Percentiles rank a stretch among this genome's conserved stretches.
Evolutionary conservation across 2,113 vertebrate species (phyloP).

Genomic region (Stegastes partitus): DNA sequence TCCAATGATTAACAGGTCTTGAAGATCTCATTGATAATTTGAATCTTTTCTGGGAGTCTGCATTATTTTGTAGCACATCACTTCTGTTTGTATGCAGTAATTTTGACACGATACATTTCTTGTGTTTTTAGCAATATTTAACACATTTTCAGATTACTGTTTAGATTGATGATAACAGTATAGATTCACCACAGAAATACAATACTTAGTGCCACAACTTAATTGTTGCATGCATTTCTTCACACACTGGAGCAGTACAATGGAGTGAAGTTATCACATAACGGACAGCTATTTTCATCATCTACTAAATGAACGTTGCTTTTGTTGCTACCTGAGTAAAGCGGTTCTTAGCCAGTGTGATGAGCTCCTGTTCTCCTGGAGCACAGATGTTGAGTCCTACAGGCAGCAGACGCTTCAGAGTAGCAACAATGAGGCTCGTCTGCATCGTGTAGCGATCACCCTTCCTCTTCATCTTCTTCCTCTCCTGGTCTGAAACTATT

Average conservation of each 20-base stretch:
- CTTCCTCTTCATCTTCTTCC: conserved; percentile 95
- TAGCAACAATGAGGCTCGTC: conserved; percentile 95
- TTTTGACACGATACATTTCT: too few species aligned
- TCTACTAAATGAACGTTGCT: not conserved
- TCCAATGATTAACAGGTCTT: not conserved
- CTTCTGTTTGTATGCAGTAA: too few species aligned
- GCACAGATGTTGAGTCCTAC: conserved; percentile 95
- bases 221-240: too few species aligned
- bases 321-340: conserved; percentile 87
- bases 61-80: too few species aligned
- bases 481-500: conserved; percentile 94
- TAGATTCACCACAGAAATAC: too few species aligned
- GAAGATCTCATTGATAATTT: too few species aligned
- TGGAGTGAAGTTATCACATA: not conserved
- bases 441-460: conserved; percentile 94
- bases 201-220: too few species aligned
- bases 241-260: too few species aligned
- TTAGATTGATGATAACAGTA: too few species aligned
- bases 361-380: conserved; percentile 96
- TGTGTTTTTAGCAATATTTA: too few species aligned
- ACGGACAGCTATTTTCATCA: not conserved
- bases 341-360: conserved; percentile 92
- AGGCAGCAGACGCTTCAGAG: conserved; percentile 93
- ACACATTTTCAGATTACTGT: too few species aligned
- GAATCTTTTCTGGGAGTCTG: too few species aligned